Percentiles rank a stretch among this genome's conserved stretches.
Conservation (phyloP, 2,797 vertebrate species). For the Meda fulgida region DNA sequence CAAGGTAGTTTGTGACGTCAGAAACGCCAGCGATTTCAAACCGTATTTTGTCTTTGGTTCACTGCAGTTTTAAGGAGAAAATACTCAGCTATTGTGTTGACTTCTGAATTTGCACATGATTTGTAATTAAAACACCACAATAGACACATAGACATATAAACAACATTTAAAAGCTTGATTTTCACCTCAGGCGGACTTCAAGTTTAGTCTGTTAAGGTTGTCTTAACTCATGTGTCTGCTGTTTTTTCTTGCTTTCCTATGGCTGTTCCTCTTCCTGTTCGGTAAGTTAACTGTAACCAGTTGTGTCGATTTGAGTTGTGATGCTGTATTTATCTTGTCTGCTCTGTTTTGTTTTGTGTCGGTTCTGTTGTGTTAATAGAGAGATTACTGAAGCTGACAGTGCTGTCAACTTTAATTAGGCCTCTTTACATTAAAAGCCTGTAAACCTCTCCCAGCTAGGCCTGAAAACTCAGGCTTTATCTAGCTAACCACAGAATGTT, state of each 20-base stretch:
- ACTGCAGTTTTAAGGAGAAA: no score
- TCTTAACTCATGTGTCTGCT: slow-evolving; percentile 73
- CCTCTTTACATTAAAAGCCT: not conserved
- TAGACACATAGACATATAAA: no score
- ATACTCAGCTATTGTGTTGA: no score
- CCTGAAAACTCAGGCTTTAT: slow-evolving; percentile 1
- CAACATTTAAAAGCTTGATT: no score
- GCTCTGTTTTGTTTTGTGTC: slow-evolving; percentile 9
- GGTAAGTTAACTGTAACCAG: slow-evolving; percentile 76
- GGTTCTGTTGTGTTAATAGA: not conserved
- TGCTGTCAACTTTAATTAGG: slow-evolving; percentile 20
- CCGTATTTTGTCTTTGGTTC: no score
- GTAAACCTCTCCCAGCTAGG: slow-evolving; percentile 3
- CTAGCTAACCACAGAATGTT: not conserved
- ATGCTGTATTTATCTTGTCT: slow-evolving; percentile 30
- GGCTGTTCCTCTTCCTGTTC: slow-evolving; percentile 71
- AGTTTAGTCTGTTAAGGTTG: slow-evolving; percentile 51
- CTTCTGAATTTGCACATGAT: no score
- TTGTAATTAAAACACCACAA: no score
- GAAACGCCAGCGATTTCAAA: no score
- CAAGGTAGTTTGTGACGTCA: no score
- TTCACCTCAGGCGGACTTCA: no score
- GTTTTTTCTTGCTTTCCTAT: slow-evolving; percentile 77
- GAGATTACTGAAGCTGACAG: not conserved
- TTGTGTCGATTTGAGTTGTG: slow-evolving; percentile 39